Evolutionary conservation across 2,113 vertebrate species (phyloP).

Genomic region (Sterrhoptilus dennistouni): DNA sequence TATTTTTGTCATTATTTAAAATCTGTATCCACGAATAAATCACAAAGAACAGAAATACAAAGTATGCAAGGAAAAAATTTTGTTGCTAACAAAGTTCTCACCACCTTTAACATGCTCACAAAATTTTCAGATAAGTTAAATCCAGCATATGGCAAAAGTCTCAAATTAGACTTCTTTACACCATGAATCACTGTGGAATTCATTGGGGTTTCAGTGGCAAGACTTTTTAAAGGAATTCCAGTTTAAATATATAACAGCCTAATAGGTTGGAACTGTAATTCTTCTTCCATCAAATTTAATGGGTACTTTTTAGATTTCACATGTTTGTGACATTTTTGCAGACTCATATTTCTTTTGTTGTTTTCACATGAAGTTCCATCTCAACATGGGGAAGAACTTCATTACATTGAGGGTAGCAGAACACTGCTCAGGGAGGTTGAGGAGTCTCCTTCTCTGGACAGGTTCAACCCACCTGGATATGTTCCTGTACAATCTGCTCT

Average conservation of each 20-base stretch:
- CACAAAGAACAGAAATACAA: neutral
- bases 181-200: neutral
- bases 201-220: neutral
- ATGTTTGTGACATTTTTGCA: conserved; percentile 29
- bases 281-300: conserved; percentile 31
- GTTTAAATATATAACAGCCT: neutral
- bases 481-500: neutral
- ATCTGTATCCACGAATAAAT: neutral
- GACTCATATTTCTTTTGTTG: conserved; percentile 44
- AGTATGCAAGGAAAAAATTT: neutral
- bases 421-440: neutral
- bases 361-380: neutral
- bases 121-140: neutral
- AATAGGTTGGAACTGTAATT: conserved; percentile 25
- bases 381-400: neutral
- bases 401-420: neutral
- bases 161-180: neutral
- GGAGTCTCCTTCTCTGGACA: neutral
- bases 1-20: neutral
- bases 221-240: neutral
- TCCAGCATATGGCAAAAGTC: neutral
- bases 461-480: neutral
- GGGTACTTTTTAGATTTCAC: conserved; percentile 12
- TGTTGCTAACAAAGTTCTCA: neutral
- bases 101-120: neutral